phyloP scores from a whole-genome alignment of 1,140 invertebrate species.

The Sinella curviseta region DNA sequence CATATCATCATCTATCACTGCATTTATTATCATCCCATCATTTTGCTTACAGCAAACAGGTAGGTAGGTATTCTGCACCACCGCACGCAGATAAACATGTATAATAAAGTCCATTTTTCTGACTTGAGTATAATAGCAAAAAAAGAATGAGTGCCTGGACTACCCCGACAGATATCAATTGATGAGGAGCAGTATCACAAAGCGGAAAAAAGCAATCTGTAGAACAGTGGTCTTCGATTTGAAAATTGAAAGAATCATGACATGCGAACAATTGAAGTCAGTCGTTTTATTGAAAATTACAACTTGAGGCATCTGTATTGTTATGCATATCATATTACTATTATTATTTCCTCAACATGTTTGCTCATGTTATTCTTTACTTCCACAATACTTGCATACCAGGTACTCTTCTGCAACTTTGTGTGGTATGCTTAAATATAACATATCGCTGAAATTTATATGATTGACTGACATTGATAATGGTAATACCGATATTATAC shows the following conservation, averaged over 20 bases:
- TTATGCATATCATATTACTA: constrained; percentile 19
- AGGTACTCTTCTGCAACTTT: neutral
- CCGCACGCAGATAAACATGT: neutral
- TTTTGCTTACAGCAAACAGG: neutral
- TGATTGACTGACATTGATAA: no score
- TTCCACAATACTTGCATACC: neutral
- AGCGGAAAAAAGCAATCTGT: neutral
- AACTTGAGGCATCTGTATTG: neutral
- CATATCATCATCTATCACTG: no score
- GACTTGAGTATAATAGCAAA: no score
- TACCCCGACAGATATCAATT: constrained; percentile 5
- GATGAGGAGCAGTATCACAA: neutral
- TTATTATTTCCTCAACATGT: neutral
- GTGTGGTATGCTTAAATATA: neutral
- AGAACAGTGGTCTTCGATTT: neutral
- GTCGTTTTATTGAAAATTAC: constrained; percentile 26
- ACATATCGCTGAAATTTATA: neutral
- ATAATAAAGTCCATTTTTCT: no score
- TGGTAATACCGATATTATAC: neutral
- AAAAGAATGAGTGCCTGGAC: neutral
- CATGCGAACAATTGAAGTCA: constrained; percentile 21
- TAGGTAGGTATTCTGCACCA: neutral
- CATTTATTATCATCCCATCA: no score
- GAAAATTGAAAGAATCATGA: constrained; percentile 12
- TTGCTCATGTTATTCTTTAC: neutral